Conservation (phyloP, 2,797 vertebrate species). For the Eremophila alpestris region DNA sequence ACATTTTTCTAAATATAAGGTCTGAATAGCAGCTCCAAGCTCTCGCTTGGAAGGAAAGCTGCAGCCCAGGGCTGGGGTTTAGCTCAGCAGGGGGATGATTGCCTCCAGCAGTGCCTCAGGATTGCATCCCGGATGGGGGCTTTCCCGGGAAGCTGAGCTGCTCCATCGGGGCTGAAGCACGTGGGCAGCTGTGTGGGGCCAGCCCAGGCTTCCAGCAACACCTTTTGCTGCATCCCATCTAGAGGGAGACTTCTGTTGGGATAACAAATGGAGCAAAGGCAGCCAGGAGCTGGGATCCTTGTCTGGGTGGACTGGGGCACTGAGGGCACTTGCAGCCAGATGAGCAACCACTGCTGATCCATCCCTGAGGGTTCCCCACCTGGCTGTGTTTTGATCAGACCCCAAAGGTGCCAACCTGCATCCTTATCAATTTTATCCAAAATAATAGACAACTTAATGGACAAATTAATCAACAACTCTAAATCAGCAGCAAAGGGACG, state of each 20-base stretch:
- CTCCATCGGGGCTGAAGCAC: not conserved
- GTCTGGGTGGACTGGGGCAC: not conserved
- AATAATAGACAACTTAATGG: not conserved
- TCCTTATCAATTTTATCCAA: not conserved
- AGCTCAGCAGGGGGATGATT: slow-evolving; percentile 6
- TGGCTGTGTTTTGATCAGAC: not conserved
- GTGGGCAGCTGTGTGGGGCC: not conserved
- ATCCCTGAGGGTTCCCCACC: not conserved
- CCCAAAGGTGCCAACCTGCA: not conserved
- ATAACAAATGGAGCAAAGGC: not conserved
- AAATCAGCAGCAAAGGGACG: not conserved
- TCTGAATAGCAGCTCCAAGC: slow-evolving; percentile 39
- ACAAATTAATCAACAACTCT: not conserved
- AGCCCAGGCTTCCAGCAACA: not conserved
- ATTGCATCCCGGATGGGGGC: not conserved
- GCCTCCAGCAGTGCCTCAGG: not conserved
- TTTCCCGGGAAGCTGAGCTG: not conserved
- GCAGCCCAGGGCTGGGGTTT: not conserved
- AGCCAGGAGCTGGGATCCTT: not conserved
- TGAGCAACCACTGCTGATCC: not conserved
- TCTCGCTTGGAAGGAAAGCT: slow-evolving; percentile 25
- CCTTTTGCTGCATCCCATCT: not conserved
- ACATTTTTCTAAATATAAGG: slow-evolving; percentile 71
- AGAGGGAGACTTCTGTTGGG: not conserved
- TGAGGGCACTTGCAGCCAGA: not conserved